Percentiles rank a stretch among this genome's conserved stretches.
phyloP scores from a whole-genome alignment of 2,888 invertebrate species.

The Trichopria drosophilae region DNA sequence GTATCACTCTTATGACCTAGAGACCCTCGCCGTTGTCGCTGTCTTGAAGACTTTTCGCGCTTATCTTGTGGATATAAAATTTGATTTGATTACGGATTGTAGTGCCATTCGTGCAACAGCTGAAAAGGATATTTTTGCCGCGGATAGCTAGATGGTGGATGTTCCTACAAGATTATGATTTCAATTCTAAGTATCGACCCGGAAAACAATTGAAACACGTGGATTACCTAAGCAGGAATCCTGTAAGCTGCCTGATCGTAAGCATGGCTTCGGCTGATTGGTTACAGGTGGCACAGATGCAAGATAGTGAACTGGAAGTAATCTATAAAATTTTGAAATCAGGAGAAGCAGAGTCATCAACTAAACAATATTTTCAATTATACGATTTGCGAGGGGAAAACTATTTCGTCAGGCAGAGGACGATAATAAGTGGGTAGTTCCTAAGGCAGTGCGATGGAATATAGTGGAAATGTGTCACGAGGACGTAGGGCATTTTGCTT shows the following conservation, averaged over 20 bases:
- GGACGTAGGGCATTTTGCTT: constrained; percentile 46
- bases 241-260: constrained; percentile 21
- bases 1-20: constrained; percentile 7
- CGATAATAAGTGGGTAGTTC: constrained; percentile 44
- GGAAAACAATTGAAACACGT: constrained; percentile 29
- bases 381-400: constrained; percentile 30
- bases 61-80: constrained; percentile 24
- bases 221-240: constrained; percentile 37
- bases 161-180: constrained; percentile 34
- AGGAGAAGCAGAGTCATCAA: constrained; percentile 15
- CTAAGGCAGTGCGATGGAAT: constrained; percentile 41
- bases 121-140: constrained; percentile 41
- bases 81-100: constrained; percentile 26
- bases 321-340: constrained; percentile 26
- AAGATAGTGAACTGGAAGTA: constrained; percentile 25
- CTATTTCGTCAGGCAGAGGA: constrained; percentile 26
- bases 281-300: constrained; percentile 31
- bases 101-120: constrained; percentile 41
- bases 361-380: no score
- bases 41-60: constrained; percentile 20
- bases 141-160: constrained; percentile 46
- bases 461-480: constrained; percentile 49
- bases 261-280: constrained; percentile 31
- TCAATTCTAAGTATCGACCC: constrained; percentile 17
- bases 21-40: constrained; percentile 4